A percentile compares a stretch with the other conserved stretches of the same genome.
Conservation (phyloP, 2,797 vertebrate genomes). For the Etheostoma nigrum region DNA sequence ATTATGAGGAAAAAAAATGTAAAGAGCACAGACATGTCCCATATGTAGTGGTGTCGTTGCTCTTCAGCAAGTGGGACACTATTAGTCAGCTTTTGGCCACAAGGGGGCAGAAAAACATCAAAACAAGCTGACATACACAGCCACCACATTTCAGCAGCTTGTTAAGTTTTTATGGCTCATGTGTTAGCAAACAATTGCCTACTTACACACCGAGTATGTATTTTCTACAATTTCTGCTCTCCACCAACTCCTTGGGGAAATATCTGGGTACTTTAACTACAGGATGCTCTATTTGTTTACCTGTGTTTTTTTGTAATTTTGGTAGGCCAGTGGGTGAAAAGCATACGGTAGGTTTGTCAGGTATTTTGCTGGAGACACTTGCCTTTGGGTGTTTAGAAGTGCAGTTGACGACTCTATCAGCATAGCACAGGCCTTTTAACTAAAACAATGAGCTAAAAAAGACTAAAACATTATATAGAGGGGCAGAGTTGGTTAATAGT, state of each 20-base stretch:
- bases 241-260: neutral
- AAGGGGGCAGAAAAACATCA: constrained; percentile 1
- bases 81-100: constrained; percentile 12
- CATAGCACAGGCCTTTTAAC: neutral
- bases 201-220: neutral
- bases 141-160: neutral
- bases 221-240: neutral
- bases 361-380: neutral
- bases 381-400: neutral
- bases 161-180: neutral
- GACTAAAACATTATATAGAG: neutral
- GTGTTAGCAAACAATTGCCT: neutral
- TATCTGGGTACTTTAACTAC: neutral
- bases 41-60: neutral
- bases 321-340: too few species aligned
- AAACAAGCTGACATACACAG: neutral
- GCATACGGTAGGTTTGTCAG: neutral
- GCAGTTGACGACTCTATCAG: neutral
- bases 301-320: neutral
- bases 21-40: constrained; percentile 12
- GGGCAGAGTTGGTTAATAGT: neutral
- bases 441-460: neutral
- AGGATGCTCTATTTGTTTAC: neutral
- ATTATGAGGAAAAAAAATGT: constrained; percentile 9
- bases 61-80: neutral